phyloP scores from a whole-genome alignment of 2,888 invertebrate species.

The Platycnemis pennipes region DNA sequence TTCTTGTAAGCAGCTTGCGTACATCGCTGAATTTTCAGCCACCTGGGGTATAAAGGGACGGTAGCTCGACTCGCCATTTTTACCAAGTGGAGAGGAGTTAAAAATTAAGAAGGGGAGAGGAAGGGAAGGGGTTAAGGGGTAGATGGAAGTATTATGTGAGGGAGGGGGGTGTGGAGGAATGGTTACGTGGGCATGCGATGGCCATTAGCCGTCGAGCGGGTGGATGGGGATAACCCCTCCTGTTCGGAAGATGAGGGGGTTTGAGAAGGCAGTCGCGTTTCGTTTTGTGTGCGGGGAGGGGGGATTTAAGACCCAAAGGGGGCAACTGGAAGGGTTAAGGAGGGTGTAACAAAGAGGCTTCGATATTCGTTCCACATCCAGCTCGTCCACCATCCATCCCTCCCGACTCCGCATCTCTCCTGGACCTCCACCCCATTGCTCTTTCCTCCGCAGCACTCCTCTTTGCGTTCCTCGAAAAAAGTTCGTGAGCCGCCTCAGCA shows the following conservation, averaged over 20 bases:
- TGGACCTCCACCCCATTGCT: background rate
- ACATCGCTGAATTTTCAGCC: too few relatives aligned
- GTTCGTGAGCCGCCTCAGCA: constrained; percentile 31
- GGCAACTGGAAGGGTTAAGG: background rate
- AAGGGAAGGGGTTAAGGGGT: background rate
- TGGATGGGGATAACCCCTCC: background rate
- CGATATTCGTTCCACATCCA: background rate
- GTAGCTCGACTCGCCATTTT: background rate
- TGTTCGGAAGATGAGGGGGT: background rate
- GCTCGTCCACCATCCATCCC: background rate
- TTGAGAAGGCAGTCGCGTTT: background rate
- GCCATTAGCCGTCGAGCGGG: background rate
- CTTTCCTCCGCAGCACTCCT: background rate
- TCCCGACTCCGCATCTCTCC: background rate
- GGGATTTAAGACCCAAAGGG: background rate
- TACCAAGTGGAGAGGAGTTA: background rate
- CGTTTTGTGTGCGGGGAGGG: background rate
- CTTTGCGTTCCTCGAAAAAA: background rate
- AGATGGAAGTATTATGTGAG: background rate
- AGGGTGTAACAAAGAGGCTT: background rate
- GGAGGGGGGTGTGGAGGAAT: background rate
- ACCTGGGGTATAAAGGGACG: background rate
- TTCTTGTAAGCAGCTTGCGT: too few relatives aligned
- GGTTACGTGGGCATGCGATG: background rate
- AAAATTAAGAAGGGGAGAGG: background rate